phyloP scores from a whole-genome alignment of 1,140 invertebrate genomes.

The Zophobas morio region DNA sequence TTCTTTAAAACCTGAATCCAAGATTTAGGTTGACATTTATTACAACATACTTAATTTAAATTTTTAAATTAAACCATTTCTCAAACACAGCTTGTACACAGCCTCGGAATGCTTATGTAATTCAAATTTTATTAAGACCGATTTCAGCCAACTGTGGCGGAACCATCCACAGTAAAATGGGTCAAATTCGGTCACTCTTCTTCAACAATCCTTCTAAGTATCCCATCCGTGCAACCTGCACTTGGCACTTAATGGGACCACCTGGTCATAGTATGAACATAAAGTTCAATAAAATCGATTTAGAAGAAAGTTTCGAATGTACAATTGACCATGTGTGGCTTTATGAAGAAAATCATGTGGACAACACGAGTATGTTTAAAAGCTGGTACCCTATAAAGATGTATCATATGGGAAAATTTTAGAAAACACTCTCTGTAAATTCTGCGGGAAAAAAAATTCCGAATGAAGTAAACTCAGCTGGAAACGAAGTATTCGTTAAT shows the following conservation, averaged over 20 bases:
- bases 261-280: slow-evolving; percentile 70
- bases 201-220: slow-evolving; percentile 63
- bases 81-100: too few relatives aligned
- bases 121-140: too few relatives aligned
- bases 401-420: too few relatives aligned
- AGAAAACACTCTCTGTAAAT: slow-evolving; percentile 63
- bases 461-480: slow-evolving; percentile 67
- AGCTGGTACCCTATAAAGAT: slow-evolving; percentile 52
- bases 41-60: slow-evolving; percentile 1
- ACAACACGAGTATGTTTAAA: slow-evolving; percentile 57
- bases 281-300: slow-evolving; percentile 70
- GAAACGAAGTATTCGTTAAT: slow-evolving; percentile 68
- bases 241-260: slow-evolving; percentile 73
- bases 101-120: too few relatives aligned
- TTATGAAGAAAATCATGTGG: slow-evolving; percentile 62
- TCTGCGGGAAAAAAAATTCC: slow-evolving; percentile 69
- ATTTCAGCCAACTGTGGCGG: slow-evolving; percentile 71
- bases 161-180: slow-evolving; percentile 68
- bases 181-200: slow-evolving; percentile 74
- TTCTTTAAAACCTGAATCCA: too few relatives aligned
- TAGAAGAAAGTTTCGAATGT: slow-evolving; percentile 41
- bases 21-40: background rate
- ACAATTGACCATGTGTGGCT: slow-evolving; percentile 64
- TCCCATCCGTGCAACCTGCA: slow-evolving; percentile 69
- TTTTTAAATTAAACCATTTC: too few relatives aligned